Evolutionary conservation across 2,113 vertebrate species (phyloP).

Genomic region (Vicugna pacos): DNA sequence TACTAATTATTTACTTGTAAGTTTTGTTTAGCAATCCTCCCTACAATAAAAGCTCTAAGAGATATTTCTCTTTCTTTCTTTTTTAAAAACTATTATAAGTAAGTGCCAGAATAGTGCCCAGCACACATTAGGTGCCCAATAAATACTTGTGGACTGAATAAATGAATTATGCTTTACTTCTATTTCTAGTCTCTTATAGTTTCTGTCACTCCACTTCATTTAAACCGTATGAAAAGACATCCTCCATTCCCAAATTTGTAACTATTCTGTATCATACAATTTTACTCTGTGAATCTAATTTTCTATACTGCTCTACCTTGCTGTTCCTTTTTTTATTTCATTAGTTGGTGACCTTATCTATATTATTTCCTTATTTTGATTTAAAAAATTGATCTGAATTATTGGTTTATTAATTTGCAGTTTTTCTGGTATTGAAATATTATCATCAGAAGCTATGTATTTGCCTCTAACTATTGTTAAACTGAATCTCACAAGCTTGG

Average conservation of each 20-base stretch:
- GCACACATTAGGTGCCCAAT: background rate
- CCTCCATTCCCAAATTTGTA: background rate
- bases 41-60: background rate
- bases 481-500: background rate
- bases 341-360: background rate
- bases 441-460: background rate
- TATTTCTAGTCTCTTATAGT: background rate
- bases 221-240: background rate
- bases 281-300: background rate
- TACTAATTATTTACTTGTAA: background rate
- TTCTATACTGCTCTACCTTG: background rate
- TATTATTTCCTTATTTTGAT: background rate
- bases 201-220: background rate
- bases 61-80: background rate
- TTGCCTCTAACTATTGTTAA: background rate
- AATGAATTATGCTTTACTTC: background rate
- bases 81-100: background rate
- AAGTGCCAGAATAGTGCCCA: background rate
- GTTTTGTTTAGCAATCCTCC: background rate
- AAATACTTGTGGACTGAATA: background rate
- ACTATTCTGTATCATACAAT: background rate
- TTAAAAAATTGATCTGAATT: background rate
- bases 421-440: background rate
- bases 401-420: background rate
- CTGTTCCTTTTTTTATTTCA: background rate